A percentile compares a stretch with the other conserved stretches of the same genome.
phyloP scores from a whole-genome alignment of 1,140 invertebrate species.

The Physella acuta region DNA sequence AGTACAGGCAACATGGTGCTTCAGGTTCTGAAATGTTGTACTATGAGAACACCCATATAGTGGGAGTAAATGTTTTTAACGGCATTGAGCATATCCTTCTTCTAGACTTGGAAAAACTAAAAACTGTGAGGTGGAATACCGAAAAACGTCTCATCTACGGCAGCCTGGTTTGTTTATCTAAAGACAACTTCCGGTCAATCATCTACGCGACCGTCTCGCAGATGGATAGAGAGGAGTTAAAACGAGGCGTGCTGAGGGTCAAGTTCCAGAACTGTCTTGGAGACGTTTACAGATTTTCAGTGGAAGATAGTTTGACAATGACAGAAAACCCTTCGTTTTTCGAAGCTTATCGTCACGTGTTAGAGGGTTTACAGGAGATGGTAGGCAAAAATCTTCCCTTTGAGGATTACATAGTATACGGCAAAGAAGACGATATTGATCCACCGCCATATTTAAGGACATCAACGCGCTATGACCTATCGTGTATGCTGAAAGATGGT shows the following conservation, averaged over 20 bases:
- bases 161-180: conserved; percentile 72
- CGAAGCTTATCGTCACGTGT: conserved; percentile 61
- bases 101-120: conserved; percentile 43
- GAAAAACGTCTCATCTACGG: conserved; percentile 71
- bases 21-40: conserved; percentile 17
- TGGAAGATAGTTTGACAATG: conserved; percentile 43
- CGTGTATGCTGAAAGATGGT: conserved; percentile 9
- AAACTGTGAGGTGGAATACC: conserved; percentile 45
- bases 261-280: conserved; percentile 51
- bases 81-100: conserved; percentile 39
- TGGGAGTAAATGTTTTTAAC: conserved; percentile 25
- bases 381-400: conserved; percentile 51
- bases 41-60: conserved; percentile 39
- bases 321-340: conserved; percentile 62
- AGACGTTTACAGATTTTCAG: background rate
- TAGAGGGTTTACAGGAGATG: conserved; percentile 58
- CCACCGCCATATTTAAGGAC: conserved; percentile 37
- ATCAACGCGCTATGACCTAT: conserved; percentile 24
- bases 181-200: conserved; percentile 69
- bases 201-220: conserved; percentile 70
- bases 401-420: conserved; percentile 43
- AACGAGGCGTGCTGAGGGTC: conserved; percentile 27
- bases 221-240: conserved; percentile 58
- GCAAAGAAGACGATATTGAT: conserved; percentile 32
- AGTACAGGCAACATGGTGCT: too few species aligned